Percentiles rank a stretch among this genome's conserved stretches.
Evolutionary conservation across 1,140 invertebrate genomes (phyloP).

Genomic region (Periplaneta americana): DNA sequence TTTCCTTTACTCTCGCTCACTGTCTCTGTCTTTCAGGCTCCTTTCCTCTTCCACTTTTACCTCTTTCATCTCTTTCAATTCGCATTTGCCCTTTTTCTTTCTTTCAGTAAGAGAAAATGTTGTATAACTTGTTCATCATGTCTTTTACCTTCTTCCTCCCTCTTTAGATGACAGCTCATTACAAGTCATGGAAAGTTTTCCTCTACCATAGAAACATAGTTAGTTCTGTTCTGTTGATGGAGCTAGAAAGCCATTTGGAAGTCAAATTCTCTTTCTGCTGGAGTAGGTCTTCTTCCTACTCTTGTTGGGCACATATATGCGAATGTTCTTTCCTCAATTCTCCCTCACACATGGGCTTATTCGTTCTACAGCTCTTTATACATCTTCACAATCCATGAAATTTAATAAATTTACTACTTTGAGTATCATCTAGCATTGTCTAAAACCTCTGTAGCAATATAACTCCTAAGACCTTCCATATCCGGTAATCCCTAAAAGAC

Average conservation of each 20-base stretch:
- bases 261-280: not conserved
- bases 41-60: not conserved
- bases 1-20: not conserved
- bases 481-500: not conserved
- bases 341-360: too few relatives aligned
- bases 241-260: not conserved
- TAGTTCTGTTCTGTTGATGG: not conserved
- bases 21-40: not conserved
- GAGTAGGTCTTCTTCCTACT: not conserved
- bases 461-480: not conserved
- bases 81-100: not conserved
- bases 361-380: too few relatives aligned
- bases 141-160: not conserved
- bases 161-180: not conserved
- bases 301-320: not conserved
- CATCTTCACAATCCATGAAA: not conserved
- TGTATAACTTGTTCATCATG: not conserved
- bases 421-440: not conserved
- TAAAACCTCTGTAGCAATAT: not conserved
- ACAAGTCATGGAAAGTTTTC: not conserved
- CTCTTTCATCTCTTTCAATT: not conserved
- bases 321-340: too few relatives aligned
- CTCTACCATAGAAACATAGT: not conserved
- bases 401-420: not conserved
- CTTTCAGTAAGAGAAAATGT: not conserved